Percentiles rank a stretch among this genome's conserved stretches.
phyloP scores from a whole-genome alignment of 53 echinoderm and acorn worm species.

The Hippasteria phrygiana region DNA sequence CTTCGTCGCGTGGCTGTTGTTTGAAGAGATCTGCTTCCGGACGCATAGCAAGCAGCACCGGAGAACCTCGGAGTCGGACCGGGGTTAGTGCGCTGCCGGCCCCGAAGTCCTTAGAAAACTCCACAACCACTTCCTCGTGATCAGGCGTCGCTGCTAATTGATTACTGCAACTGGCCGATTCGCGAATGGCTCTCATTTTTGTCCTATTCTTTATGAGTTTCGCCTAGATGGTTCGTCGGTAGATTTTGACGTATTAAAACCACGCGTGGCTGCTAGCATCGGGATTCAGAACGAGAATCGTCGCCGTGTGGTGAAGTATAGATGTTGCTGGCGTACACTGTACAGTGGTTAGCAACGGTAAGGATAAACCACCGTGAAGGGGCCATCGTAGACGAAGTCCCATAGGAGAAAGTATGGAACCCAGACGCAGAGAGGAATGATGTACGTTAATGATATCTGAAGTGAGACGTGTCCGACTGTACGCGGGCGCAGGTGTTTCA shows the following conservation, averaged over 20 bases:
- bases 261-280: neutral
- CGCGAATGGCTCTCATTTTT: neutral
- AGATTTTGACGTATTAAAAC: conserved; percentile 22
- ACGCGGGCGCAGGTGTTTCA: neutral
- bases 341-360: conserved; percentile 38
- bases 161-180: neutral
- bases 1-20: too few relatives aligned
- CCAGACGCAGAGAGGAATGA: conserved; percentile 12
- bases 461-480: neutral
- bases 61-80: too few relatives aligned
- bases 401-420: conserved; percentile 8
- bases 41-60: too few relatives aligned
- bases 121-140: too few relatives aligned
- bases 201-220: conserved; percentile 1
- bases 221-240: neutral
- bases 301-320: neutral
- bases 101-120: too few relatives aligned
- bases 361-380: neutral
- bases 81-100: too few relatives aligned
- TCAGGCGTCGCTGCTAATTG: too few relatives aligned
- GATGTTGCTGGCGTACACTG: conserved; percentile 18
- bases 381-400: conserved; percentile 31
- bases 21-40: too few relatives aligned
- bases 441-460: neutral
- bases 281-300: conserved; percentile 22